Conservation (phyloP, 2,888 invertebrate species). For the Clistopyga incitator region DNA sequence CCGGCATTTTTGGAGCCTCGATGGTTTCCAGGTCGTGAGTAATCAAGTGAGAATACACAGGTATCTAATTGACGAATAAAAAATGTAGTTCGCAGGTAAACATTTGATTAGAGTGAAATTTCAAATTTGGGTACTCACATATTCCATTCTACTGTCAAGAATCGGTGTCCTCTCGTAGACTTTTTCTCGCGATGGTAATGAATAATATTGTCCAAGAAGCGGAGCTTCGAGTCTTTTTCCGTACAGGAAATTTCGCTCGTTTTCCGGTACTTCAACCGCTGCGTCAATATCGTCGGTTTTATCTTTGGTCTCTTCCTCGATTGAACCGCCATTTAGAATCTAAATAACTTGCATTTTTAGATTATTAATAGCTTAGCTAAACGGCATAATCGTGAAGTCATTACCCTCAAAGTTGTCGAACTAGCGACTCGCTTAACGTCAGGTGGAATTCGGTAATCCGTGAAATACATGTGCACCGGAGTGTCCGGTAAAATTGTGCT, state of each 20-base stretch:
- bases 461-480: conserved; percentile 83
- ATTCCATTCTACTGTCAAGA: conserved; percentile 88
- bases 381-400: not conserved
- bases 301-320: conserved; percentile 83
- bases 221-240: conserved; percentile 86
- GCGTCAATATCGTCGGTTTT: conserved; percentile 83
- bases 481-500: conserved; percentile 83
- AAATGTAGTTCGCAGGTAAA: conserved; percentile 8
- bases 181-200: conserved; percentile 85
- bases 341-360: conserved; percentile 58
- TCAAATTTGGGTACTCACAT: conserved; percentile 81
- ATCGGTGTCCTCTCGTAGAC: conserved; percentile 84
- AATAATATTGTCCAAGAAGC: conserved; percentile 87
- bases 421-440: conserved; percentile 91
- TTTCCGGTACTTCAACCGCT: conserved; percentile 80
- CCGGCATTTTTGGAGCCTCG: conserved; percentile 86
- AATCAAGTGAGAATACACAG: conserved; percentile 89
- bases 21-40: conserved; percentile 87
- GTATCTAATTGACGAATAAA: conserved; percentile 85
- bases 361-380: not conserved
- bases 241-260: conserved; percentile 78
- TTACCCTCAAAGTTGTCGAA: conserved; percentile 91
- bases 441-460: conserved; percentile 87
- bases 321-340: conserved; percentile 84
- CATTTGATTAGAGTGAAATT: not conserved